Base-by-base conservation (phyloP, 2,888 invertebrate genomes). In the Eulithis prunata region DNA sequence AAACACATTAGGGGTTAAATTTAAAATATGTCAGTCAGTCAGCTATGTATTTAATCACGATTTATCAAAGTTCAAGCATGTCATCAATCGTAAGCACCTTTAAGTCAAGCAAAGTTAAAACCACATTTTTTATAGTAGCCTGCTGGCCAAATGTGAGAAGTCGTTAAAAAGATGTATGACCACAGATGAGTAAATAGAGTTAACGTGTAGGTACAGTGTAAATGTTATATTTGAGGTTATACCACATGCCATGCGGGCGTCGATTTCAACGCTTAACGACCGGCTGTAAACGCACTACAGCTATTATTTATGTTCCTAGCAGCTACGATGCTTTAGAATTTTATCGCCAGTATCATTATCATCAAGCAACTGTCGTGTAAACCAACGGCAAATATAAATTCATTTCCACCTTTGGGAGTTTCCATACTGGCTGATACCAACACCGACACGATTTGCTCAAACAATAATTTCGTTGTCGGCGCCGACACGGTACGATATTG, bases 141-240 rank as follows among this genome's bases (percentile, higher is more conserved):
- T 59, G 65, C 71, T 66, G 57, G 71, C 68, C 75, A 79, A 78
- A 84, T 82, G 83, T 79, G 83, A 80, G 83, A 82, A 84, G 82
- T 84, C 84, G 80, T 85, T 82, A 84, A 78, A 74, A 74, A 77
- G 77, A 81, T 71, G 67, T 71, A 82, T 75, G 69, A 63, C 71
- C 65, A 71, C 69, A 62, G 68, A 75, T 72, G 68, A 73, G 73
- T 72, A 78, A 78, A 80, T 72, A 75, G 60, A 70, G 62, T 64
- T 65, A 68, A 64, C 61, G 63, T 68, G 61, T 58, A 57, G 53
- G 47, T 62, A 51, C 61, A 57, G 51, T 57, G 68, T 63, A 62
- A 67, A 64, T 58, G 63, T 65, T 60, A 63, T 61, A 63, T 65
- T 64, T 58, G 69, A 49, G 13, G n/a, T 53, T 11, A 66, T 62